Conservation (phyloP, 1,140 invertebrate genomes). For the Camponotus floridanus region DNA sequence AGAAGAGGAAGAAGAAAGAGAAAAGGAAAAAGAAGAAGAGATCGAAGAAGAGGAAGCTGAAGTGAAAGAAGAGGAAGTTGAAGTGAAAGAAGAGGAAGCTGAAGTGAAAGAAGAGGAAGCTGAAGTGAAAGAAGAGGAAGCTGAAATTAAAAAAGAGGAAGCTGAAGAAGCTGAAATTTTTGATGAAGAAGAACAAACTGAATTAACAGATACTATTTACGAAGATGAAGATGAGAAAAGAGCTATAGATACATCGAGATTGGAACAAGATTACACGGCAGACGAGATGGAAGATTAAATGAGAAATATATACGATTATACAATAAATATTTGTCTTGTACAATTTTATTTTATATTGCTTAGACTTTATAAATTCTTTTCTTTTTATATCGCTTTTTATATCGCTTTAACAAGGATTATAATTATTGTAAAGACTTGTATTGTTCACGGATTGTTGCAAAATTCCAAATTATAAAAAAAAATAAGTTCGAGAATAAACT, state of each 20-base stretch:
- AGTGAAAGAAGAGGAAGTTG: slow-evolving; percentile 9
- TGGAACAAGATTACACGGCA: slow-evolving; percentile 38
- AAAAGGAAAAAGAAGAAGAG: neutral
- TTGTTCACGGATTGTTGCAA: slow-evolving; percentile 81
- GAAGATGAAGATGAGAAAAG: slow-evolving; percentile 36
- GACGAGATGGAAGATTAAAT: slow-evolving; percentile 20
- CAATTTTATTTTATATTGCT: slow-evolving; percentile 27
- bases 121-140: slow-evolving; percentile 25
- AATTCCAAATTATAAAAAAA: neutral
- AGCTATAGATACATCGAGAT: neutral
- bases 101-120: neutral
- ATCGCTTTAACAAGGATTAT: slow-evolving; percentile 17
- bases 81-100: neutral
- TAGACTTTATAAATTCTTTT: slow-evolving; percentile 14
- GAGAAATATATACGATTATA: neutral
- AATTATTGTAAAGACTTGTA: no score
- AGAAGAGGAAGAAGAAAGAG: neutral
- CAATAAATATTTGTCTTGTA: slow-evolving; percentile 4
- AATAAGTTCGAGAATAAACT: neutral
- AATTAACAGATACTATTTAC: neutral
- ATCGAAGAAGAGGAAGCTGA: slow-evolving; percentile 12
- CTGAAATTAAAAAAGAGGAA: no score
- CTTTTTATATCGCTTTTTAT: neutral
- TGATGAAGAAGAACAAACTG: neutral
- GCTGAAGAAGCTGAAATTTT: neutral